Conservation (phyloP, 2,888 invertebrate genomes). For the Rhorus exstirpatorius region DNA sequence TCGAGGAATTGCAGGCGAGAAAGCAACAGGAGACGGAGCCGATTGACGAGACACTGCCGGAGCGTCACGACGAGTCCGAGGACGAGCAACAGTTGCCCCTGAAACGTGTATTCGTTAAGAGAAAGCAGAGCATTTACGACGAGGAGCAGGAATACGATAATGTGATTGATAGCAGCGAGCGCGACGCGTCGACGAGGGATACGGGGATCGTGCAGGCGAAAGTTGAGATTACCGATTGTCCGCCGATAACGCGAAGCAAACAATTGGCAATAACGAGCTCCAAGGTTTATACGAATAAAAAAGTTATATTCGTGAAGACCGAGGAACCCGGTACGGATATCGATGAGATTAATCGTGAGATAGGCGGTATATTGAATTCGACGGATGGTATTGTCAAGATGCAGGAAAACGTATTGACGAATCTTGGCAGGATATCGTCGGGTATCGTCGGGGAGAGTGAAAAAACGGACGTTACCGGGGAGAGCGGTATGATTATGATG, state of each 20-base stretch:
- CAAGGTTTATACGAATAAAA: slow-evolving; percentile 83
- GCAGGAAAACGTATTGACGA: slow-evolving; percentile 82
- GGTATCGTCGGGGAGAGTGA: slow-evolving; percentile 14
- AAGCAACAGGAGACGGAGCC: slow-evolving; percentile 83
- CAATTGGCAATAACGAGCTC: slow-evolving; percentile 73
- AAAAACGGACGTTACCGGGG: neutral
- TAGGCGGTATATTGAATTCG: slow-evolving; percentile 83
- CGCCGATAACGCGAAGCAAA: slow-evolving; percentile 56
- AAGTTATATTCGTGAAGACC: slow-evolving; percentile 79
- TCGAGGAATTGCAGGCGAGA: slow-evolving; percentile 82
- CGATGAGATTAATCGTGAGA: slow-evolving; percentile 83
- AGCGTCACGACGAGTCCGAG: slow-evolving; percentile 83
- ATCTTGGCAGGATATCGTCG: slow-evolving; percentile 81
- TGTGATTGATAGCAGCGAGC: neutral
- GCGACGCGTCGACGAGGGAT: neutral
- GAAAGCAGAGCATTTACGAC: slow-evolving; percentile 87
- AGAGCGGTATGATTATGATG: slow-evolving; percentile 12
- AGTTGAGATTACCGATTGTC: neutral
- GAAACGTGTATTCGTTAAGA: slow-evolving; percentile 88
- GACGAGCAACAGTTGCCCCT: slow-evolving; percentile 86
- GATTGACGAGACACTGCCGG: slow-evolving; percentile 83
- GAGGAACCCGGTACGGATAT: slow-evolving; percentile 77
- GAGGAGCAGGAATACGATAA: slow-evolving; percentile 84
- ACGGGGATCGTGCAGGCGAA: neutral
- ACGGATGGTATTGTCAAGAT: slow-evolving; percentile 83